These are phyloP conservation scores for Petaurus breviceps DNA, from an alignment of 2,113 vertebrate species.

Conservation along the genomic window DNA sequence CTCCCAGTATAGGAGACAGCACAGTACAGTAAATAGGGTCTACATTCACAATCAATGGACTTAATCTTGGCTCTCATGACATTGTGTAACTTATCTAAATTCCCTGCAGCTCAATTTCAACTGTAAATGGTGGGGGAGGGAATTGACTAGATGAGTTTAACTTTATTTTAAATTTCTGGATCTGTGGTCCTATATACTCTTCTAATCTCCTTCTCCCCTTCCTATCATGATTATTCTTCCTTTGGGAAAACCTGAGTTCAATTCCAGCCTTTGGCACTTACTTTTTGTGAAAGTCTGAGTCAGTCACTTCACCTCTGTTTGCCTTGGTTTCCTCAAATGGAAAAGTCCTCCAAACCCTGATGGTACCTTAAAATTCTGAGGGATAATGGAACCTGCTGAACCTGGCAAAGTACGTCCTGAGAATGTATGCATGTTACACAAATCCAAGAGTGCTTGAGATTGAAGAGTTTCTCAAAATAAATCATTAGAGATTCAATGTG, in stretches of 20 bases:
- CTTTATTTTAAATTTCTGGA: background rate
- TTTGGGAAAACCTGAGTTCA: background rate
- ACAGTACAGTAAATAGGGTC: fast-evolving
- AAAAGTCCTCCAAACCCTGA: background rate
- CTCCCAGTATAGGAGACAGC: background rate
- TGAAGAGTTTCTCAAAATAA: background rate
- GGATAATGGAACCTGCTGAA: background rate
- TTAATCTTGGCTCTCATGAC: background rate
- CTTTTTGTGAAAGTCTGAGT: background rate
- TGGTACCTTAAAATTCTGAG: background rate
- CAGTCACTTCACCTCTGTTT: background rate
- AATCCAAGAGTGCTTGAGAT: background rate
- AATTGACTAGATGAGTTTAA: background rate
- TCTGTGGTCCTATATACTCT: background rate
- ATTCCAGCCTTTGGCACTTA: background rate
- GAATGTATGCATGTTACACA: background rate
- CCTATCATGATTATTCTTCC: background rate
- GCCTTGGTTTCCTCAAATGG: background rate
- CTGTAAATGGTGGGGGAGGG: background rate
- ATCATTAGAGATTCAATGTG: background rate
- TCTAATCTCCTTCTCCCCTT: background rate
- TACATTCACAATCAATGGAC: background rate
- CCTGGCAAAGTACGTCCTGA: background rate
- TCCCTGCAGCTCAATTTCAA: background rate
- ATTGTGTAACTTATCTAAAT: background rate